Percentiles rank a stretch among this genome's conserved stretches.
Conservation (phyloP, 2,797 vertebrate genomes). For the Florisuga fusca region DNA sequence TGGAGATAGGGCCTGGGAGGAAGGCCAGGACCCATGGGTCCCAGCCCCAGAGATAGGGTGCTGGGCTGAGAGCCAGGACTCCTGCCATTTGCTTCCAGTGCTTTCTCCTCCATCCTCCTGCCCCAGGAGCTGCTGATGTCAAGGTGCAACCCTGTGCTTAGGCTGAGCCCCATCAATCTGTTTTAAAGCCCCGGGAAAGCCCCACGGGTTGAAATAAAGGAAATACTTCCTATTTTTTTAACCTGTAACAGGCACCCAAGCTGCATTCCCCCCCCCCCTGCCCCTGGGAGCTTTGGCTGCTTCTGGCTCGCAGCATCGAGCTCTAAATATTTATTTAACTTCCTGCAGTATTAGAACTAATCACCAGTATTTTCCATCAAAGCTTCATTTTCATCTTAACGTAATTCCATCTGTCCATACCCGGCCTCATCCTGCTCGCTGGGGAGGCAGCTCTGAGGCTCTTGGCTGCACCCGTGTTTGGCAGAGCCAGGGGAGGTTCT, state of each 20-base stretch:
- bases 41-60: background rate
- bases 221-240: background rate
- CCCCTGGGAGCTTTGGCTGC: background rate
- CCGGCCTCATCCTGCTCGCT: constrained; percentile 2
- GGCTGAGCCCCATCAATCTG: background rate
- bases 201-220: background rate
- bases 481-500: background rate
- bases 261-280: background rate
- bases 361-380: constrained; percentile 67
- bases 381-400: constrained; percentile 71
- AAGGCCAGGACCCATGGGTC: constrained; percentile 20
- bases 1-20: background rate
- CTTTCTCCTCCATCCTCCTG: background rate
- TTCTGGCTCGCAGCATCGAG: constrained; percentile 13
- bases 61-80: constrained; percentile 9
- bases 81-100: background rate
- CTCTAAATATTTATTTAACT: constrained; percentile 60
- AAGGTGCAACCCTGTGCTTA: background rate
- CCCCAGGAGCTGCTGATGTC: rapidly evolving
- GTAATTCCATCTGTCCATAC: constrained; percentile 62
- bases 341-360: constrained; percentile 68
- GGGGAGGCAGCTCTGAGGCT: background rate
- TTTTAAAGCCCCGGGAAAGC: background rate
- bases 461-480: rapidly evolving
- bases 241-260: background rate